These are phyloP conservation scores for Peromyscus aztecus DNA, from an alignment of 2,797 vertebrate genomes.

Conservation along the genomic window DNA sequence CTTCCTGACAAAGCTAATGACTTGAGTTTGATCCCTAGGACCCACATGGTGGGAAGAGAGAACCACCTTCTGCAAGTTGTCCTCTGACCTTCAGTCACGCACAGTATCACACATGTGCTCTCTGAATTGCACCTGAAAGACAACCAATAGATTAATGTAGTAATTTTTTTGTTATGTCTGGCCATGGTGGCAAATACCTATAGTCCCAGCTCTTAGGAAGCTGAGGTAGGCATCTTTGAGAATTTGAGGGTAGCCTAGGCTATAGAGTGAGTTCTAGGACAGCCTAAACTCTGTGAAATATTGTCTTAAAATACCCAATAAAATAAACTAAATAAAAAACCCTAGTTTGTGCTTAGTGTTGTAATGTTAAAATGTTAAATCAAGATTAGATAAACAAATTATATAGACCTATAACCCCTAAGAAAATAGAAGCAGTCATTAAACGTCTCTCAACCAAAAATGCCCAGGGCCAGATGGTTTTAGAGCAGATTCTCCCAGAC, in stretches of 20 bases:
- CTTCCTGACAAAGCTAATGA: no score
- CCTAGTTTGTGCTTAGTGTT: neutral
- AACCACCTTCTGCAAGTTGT: no score
- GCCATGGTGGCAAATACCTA: neutral
- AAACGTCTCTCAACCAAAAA: no score
- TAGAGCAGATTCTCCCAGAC: no score
- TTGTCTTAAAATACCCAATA: neutral
- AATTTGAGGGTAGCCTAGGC: neutral
- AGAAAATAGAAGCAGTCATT: neutral
- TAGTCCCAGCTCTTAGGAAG: neutral
- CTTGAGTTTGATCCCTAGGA: no score
- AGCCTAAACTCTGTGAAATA: neutral
- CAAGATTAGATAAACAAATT: neutral
- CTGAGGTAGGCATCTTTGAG: neutral
- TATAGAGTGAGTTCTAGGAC: neutral
- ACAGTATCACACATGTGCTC: neutral
- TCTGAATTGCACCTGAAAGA: neutral
- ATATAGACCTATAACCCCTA: neutral
- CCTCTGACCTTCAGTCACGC: no score
- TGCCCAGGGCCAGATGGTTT: no score
- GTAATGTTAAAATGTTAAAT: neutral
- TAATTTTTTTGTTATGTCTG: neutral
- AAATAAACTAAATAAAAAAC: neutral
- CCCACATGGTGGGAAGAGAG: no score
- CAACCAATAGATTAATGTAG: neutral